Evolutionary conservation across 2,888 invertebrate species (phyloP).

Genomic region (Drosophila setosimentum): DNA sequence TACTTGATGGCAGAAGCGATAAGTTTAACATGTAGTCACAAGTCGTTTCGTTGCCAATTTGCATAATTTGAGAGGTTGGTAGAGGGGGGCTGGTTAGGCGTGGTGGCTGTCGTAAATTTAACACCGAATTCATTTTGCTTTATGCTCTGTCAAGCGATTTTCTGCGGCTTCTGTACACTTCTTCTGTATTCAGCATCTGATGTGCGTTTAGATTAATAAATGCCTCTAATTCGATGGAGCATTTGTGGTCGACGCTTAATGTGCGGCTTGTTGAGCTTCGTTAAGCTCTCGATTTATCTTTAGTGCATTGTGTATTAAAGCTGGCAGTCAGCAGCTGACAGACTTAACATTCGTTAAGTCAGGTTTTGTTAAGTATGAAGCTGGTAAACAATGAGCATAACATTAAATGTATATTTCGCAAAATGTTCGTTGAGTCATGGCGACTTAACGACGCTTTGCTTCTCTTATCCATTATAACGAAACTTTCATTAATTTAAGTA

Average conservation of each 20-base stretch:
- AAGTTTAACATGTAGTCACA: conserved; percentile 60
- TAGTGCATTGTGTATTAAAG: neutral
- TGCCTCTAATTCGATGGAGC: conserved; percentile 9
- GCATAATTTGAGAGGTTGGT: conserved; percentile 57
- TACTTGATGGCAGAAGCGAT: conserved; percentile 57
- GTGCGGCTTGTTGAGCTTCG: conserved; percentile 30
- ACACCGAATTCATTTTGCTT: conserved; percentile 37
- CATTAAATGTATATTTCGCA: neutral
- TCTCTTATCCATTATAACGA: neutral
- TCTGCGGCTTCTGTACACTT: conserved; percentile 28
- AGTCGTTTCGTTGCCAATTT: conserved; percentile 65
- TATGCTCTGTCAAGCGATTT: conserved; percentile 27
- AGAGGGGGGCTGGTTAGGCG: conserved; percentile 8
- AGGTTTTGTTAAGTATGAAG: conserved; percentile 7
- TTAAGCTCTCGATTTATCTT: conserved; percentile 34
- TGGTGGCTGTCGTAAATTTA: conserved; percentile 37
- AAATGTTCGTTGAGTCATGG: neutral
- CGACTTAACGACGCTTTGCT: neutral
- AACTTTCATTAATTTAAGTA: neutral
- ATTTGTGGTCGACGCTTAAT: conserved; percentile 13
- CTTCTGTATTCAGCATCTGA: conserved; percentile 15
- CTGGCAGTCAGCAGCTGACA: neutral
- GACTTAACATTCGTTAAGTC: conserved; percentile 15
- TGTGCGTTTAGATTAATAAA: conserved; percentile 34
- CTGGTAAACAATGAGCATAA: neutral